A percentile compares a stretch with the other conserved stretches of the same genome.
phyloP scores from a whole-genome alignment of 2,113 vertebrate genomes.

The Tetraodon nigroviridis region DNA sequence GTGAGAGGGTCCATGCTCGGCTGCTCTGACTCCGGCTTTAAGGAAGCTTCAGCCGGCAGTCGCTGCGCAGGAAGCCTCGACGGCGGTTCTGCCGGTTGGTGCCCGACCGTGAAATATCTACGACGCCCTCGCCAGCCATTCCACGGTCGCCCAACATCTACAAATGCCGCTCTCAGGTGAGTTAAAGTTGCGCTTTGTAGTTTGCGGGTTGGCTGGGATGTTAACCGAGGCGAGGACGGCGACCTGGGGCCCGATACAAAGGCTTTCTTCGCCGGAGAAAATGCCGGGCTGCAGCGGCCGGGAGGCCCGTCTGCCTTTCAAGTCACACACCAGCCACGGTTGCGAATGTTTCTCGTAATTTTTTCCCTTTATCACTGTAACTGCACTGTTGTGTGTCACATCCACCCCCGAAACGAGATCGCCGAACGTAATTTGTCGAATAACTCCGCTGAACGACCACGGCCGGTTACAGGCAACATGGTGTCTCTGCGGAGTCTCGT shows the following conservation, averaged over 20 bases:
- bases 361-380: neutral
- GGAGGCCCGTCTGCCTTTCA: slow-evolving; percentile 70
- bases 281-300: slow-evolving; percentile 71
- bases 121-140: slow-evolving; percentile 12
- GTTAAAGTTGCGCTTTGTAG: slow-evolving; percentile 15
- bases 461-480: slow-evolving; percentile 68
- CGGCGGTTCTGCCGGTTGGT: slow-evolving; percentile 29
- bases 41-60: slow-evolving; percentile 56
- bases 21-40: slow-evolving; percentile 31
- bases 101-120: slow-evolving; percentile 35
- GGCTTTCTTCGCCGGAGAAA: slow-evolving; percentile 68
- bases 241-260: slow-evolving; percentile 64
- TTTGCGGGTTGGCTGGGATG: neutral
- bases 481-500: slow-evolving; percentile 78
- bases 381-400: neutral
- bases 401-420: rapidly evolving
- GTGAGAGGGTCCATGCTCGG: slow-evolving; percentile 41
- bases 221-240: slow-evolving; percentile 24
- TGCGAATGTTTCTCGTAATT: slow-evolving; percentile 17
- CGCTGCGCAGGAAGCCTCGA: slow-evolving; percentile 46
- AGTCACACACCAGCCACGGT: slow-evolving; percentile 38
- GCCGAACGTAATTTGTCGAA: neutral
- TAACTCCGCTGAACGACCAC: slow-evolving; percentile 29
- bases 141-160: neutral
- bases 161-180: slow-evolving; percentile 29